Conservation (phyloP, 2,113 vertebrate genomes). For the Percina caprodes region DNA sequence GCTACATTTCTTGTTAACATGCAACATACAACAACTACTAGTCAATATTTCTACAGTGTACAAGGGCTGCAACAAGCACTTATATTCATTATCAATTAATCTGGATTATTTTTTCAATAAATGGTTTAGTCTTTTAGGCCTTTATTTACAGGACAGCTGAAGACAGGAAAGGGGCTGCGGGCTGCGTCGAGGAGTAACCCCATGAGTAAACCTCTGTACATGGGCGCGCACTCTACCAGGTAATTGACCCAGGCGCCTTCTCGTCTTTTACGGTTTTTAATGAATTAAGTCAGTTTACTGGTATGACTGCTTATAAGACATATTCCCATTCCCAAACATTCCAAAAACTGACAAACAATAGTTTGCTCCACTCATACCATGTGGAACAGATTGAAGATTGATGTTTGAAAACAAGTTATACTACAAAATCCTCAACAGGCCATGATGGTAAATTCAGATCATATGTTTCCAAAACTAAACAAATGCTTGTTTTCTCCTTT, state of each 20-base stretch:
- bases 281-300: constrained; percentile 8
- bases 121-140: background rate
- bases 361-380: background rate
- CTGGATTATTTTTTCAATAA: background rate
- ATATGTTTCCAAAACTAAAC: constrained; percentile 9
- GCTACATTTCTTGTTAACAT: background rate
- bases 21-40: background rate
- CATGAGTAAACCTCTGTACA: no score
- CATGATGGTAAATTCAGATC: background rate
- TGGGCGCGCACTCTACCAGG: no score
- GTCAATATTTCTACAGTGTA: background rate
- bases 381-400: background rate
- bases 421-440: constrained; percentile 2
- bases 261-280: background rate
- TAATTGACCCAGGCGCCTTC: no score
- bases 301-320: background rate
- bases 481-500: background rate
- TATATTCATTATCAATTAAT: background rate
- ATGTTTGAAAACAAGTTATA: background rate
- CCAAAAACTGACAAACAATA: background rate
- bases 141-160: no score
- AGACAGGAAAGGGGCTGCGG: no score
- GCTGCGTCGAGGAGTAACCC: no score
- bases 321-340: background rate
- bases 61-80: background rate